Percentiles rank a stretch among this genome's conserved stretches.
Conservation (phyloP, 2,797 vertebrate species). For the Acanthopagrus latus region DNA sequence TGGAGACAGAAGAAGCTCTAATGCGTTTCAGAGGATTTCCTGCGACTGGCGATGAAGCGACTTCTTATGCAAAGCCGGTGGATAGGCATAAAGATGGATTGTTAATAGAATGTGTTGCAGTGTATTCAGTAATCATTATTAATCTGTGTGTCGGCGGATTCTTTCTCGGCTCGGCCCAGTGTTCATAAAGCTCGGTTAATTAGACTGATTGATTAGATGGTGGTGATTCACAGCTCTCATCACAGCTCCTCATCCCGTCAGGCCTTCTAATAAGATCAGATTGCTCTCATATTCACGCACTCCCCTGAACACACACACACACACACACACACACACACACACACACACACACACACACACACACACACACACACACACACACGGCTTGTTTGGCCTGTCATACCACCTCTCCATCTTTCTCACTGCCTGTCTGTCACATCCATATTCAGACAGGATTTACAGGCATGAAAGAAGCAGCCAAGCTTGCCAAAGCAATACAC, state of each 20-base stretch:
- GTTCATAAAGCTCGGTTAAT: constrained; percentile 83
- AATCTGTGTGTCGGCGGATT: constrained; percentile 80
- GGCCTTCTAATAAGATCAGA: constrained; percentile 79
- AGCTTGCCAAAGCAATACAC: constrained; percentile 69
- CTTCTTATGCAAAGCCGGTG: constrained; percentile 63
- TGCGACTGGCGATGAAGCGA: constrained; percentile 40
- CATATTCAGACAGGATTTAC: constrained; percentile 74
- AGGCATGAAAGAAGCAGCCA: constrained; percentile 67
- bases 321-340: constrained; percentile 5
- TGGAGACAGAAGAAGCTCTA: constrained; percentile 47
- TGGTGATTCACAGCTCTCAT: constrained; percentile 78
- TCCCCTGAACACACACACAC: constrained; percentile 15
- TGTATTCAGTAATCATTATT: constrained; percentile 83
- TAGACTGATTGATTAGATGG: constrained; percentile 85
- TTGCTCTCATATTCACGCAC: constrained; percentile 66
- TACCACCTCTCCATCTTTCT: constrained; percentile 63
- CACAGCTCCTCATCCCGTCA: constrained; percentile 73
- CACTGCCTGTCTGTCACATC: constrained; percentile 68
- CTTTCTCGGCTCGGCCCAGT: constrained; percentile 71
- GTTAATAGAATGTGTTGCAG: constrained; percentile 79
- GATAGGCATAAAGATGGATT: constrained; percentile 70
- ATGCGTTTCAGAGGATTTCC: constrained; percentile 60
- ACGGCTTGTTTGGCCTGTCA: constrained; percentile 65
- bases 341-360: not conserved
- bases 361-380: not conserved